A percentile compares a stretch with the other conserved stretches of the same genome.
Evolutionary conservation across 2,888 invertebrate genomes (phyloP).

Genomic region (Lasioglossum calceatum): DNA sequence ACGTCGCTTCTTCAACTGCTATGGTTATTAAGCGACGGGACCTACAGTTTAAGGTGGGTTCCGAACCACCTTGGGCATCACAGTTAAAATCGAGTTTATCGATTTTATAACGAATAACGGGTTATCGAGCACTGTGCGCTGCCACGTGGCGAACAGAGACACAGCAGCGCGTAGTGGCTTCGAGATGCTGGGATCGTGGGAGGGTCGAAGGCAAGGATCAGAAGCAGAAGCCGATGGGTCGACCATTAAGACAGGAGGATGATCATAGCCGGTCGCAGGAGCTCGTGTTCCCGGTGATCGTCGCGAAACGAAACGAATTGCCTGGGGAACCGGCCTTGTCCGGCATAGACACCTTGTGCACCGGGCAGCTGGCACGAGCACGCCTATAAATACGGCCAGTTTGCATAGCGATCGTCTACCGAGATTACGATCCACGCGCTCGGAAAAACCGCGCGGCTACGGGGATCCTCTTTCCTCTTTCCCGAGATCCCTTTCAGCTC

Average conservation of each 20-base stretch:
- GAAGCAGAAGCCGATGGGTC: neutral
- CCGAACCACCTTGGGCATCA: too few species aligned
- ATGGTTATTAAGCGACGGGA: too few species aligned
- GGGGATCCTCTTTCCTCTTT: neutral
- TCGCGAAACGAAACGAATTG: conserved; percentile 51
- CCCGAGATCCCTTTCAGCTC: neutral
- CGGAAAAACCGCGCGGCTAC: conserved; percentile 40
- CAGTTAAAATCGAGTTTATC: too few species aligned
- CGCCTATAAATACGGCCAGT: conserved; percentile 69
- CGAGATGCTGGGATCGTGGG: neutral
- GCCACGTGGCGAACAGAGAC: too few species aligned
- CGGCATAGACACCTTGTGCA: conserved; percentile 36
- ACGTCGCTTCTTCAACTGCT: too few species aligned
- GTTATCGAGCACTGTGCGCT: too few species aligned
- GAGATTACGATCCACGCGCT: conserved; percentile 55
- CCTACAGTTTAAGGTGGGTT: too few species aligned
- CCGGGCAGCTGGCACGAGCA: conserved; percentile 42
- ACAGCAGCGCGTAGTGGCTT: neutral
- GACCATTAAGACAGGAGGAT: neutral
- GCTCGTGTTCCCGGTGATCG: conserved; percentile 28
- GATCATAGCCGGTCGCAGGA: conserved; percentile 53
- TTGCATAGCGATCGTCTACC: conserved; percentile 56
- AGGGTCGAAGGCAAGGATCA: neutral
- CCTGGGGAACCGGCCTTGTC: conserved; percentile 36
- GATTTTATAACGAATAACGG: too few species aligned